Evolutionary conservation across 2,113 vertebrate species (phyloP), one percentile per base, ranked within the genome.

Genomic region (Sinocyclocheilus anshuiensis): DNA sequence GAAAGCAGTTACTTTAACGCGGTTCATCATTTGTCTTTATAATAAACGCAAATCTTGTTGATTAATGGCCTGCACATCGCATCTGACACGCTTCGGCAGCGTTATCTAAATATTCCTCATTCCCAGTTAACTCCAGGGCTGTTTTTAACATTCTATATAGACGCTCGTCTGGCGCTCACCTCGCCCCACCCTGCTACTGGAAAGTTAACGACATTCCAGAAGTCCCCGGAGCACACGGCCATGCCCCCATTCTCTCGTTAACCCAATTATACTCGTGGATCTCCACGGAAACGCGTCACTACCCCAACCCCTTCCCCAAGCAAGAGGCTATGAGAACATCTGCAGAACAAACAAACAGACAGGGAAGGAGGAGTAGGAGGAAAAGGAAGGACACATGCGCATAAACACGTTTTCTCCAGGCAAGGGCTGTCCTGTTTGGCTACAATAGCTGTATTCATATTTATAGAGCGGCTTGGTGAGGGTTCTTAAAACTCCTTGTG

Each of bases 401-500:
- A 67, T 20, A 67, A 57, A 50, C 74, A 78, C 33, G 6, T 29
- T 12, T 42, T 76, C 59, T 78, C 75, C 76, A 33, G 78, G 83
- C 77, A 36, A 81, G 69, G 84, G 78, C 67, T 83, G 86, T 85
- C 76, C 57, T 83, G 82, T 71, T 59, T 83, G 79, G 84, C 88
- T 83, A 72, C 69, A 83, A 71, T 76, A 59, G 76, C 81, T 15
- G 16, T 69, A 86, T 89, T 87, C 86, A 84, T 84, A 86, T 89
- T 86, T 86, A 84, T 84, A 85, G 86, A 86, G 84, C 75, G 65
- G 76, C 84, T 87, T 63, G 86, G 71, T 83, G 55, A 74, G 75
- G 74, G 75, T 57, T 84, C 85, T 84, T 45, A 84, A 84, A 75
- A 87, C 72, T 86, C 80, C 81, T 92, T 93, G 92, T 93, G 93